Base-by-base conservation (phyloP, 2,797 vertebrate genomes). In the Anguilla pacifica region DNA sequence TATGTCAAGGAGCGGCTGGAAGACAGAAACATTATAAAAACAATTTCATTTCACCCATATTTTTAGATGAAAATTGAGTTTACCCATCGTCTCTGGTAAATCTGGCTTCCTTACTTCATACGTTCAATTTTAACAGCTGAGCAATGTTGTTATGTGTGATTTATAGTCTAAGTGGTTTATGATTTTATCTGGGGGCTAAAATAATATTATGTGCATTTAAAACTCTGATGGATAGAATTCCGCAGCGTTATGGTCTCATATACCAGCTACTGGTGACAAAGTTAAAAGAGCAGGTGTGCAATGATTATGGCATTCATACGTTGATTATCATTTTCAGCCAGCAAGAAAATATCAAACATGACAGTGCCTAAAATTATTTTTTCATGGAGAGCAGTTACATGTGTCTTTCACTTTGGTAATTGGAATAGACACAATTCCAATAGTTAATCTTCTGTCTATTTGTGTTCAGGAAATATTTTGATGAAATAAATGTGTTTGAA, bases 1-100 rank as follows among this genome's bases (percentile, higher is more conserved):
- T 72, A 99, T 99, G 89, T 99, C 99, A 93, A 99, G 94, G 91
- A 99, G 96, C 67, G 99, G 99, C 99, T 99, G 92, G 4, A 95
- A 96, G 67, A 83, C 53, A 84, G 81, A 89, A 31, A 82, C 46
- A 82, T 0, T 25, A 88, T 92, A 87, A 31, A 31, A n/a, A n/a
- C 2, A 17, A 57, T 61, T 49, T 82, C 6, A 82, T 6, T 25
- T 6, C 25, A 49, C 9, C 22, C 17, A 10, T 15, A n/a, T n/a
- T 49, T 82, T 43, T 10, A 77, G 17, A 77, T 77, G 13, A 19
- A 59, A 79, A 25, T 4, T 11, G 17, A 3, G 1, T n/a, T 82
- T 82, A 51, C 19, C 46, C 11, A 6, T 25, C 51, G 46, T 49
- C 10, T 10, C 19, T 51, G 22, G 19, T 82, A 46, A 77, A 77